Percentiles rank a stretch among this genome's conserved stretches.
Conservation (phyloP, 2,113 vertebrate genomes). For the Sinosuthora webbiana region DNA sequence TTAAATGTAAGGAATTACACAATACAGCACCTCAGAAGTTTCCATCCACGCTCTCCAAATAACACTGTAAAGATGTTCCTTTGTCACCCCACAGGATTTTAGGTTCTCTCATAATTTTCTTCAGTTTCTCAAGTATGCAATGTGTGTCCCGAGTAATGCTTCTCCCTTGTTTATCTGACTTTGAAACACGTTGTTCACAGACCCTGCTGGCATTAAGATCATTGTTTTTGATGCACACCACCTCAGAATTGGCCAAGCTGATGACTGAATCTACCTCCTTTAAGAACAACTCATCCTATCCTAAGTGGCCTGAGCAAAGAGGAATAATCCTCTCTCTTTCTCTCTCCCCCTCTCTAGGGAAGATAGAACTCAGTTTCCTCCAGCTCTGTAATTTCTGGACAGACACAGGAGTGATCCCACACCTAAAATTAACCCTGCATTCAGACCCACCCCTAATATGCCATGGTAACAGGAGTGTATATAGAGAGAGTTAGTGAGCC, state of each 20-base stretch:
- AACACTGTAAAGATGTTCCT: not conserved
- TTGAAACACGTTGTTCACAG: not conserved
- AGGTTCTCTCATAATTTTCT: not conserved
- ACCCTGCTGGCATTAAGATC: not conserved
- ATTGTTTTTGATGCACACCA: not conserved
- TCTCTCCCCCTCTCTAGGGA: not conserved
- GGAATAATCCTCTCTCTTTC: not conserved
- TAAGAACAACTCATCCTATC: not conserved
- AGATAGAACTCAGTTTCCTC: not conserved
- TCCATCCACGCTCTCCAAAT: not conserved
- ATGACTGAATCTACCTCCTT: not conserved
- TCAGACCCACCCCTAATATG: not conserved
- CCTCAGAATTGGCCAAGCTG: not conserved
- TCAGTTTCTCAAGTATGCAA: not conserved
- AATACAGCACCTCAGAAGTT: not conserved
- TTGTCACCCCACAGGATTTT: not conserved
- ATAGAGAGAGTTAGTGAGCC: not conserved
- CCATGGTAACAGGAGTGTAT: not conserved
- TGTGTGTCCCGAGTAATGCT: not conserved
- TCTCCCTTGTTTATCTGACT: not conserved
- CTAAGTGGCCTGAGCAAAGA: not conserved
- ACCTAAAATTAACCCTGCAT: not conserved
- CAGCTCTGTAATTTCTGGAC: not conserved
- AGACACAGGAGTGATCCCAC: not conserved
- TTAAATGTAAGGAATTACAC: not conserved